Percentiles rank a stretch among this genome's conserved stretches.
Evolutionary conservation across 2,113 vertebrate genomes (phyloP).

Genomic region (Irena cyanogastra): DNA sequence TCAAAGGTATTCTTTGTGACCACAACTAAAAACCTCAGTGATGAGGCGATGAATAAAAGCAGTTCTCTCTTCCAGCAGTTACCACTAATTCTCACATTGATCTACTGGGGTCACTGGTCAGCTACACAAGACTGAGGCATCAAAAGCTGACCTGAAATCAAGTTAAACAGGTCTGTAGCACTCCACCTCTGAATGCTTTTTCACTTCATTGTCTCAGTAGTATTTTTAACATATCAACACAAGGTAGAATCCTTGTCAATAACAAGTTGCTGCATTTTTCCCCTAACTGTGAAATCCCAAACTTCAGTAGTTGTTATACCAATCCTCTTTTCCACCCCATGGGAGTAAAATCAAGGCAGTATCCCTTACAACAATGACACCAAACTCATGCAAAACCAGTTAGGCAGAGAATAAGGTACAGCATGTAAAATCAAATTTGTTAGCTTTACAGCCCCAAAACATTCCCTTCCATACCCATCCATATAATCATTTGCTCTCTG

Average conservation of each 20-base stretch:
- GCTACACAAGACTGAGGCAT: neutral
- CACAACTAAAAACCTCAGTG: neutral
- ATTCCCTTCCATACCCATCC: constrained; percentile 82
- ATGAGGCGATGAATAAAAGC: neutral
- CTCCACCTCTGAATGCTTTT: neutral
- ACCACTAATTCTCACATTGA: neutral
- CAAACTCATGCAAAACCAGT: neutral
- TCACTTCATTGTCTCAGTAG: neutral
- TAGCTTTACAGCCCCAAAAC: neutral
- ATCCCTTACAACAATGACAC: neutral
- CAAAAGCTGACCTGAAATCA: neutral
- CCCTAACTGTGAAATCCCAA: neutral
- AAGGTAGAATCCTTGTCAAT: neutral
- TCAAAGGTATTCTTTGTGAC: neutral
- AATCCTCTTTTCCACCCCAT: neutral
- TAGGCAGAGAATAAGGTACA: neutral
- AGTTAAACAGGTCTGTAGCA: neutral
- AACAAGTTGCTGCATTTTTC: neutral
- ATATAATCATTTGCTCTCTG: constrained; percentile 96
- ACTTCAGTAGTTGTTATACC: neutral
- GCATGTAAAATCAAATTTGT: neutral
- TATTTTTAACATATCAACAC: neutral
- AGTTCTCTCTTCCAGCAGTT: neutral
- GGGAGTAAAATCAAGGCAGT: neutral
- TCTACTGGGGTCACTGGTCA: constrained; percentile 18